Percentiles rank a stretch among this genome's conserved stretches.
Conservation (phyloP, 2,888 invertebrate species). For the Heteromyza rotundicornis region DNA sequence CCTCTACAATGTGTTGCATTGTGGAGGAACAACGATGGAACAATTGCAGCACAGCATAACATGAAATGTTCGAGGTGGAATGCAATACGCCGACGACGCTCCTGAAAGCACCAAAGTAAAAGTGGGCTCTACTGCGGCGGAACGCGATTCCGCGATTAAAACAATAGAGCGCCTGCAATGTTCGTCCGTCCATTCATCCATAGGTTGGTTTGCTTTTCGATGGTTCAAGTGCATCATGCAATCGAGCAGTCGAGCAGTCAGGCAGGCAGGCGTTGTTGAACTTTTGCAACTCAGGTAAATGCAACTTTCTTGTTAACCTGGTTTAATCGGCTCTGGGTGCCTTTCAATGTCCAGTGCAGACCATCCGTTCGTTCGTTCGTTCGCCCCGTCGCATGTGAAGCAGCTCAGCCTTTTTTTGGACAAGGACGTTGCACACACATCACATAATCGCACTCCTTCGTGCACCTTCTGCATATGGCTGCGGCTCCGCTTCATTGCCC, state of each 20-base stretch:
- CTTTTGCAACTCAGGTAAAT: not conserved
- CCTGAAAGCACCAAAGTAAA: not conserved
- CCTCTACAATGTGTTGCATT: constrained; percentile 40
- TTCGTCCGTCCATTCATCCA: not conserved
- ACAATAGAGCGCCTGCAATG: not conserved
- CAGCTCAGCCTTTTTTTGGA: not conserved
- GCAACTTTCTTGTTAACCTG: not conserved
- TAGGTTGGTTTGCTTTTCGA: not conserved
- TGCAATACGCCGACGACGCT: not conserved
- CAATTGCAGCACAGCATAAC: constrained; percentile 12
- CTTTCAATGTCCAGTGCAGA: not conserved
- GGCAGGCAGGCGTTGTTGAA: not conserved
- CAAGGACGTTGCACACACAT: not conserved
- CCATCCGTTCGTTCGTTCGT: not conserved
- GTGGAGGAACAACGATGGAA: constrained; percentile 27
- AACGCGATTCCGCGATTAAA: not conserved
- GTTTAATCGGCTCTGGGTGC: not conserved
- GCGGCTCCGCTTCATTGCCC: too few species aligned
- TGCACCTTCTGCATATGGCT: not conserved
- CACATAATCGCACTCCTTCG: not conserved
- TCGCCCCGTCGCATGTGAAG: not conserved
- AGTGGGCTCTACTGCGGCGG: not conserved
- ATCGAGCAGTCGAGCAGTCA: too few species aligned
- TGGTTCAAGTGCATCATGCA: not conserved
- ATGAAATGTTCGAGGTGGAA: too few species aligned